Evolutionary conservation across 2,888 invertebrate species (phyloP), one percentile per base, ranked within the genome.

Genomic region (Isoperla grammatica): DNA sequence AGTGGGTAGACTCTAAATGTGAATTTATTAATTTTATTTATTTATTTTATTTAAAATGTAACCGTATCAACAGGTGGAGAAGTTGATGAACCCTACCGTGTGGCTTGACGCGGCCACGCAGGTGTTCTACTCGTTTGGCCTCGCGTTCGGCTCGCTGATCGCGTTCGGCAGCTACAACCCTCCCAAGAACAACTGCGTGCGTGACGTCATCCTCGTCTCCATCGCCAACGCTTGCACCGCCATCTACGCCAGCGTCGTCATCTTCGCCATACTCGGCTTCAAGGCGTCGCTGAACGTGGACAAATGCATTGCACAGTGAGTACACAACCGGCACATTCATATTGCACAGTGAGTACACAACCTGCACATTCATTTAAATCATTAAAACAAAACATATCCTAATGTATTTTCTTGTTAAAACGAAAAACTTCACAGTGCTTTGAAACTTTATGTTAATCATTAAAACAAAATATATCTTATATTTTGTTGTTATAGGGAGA

Each of bases 31-130:
- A n/a, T n/a, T n/a, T n/a, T n/a, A n/a, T n/a, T n/a, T n/a, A n/a
- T n/a, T n/a, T n/a, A n/a, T n/a, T n/a, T n/a, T n/a, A n/a, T n/a
- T n/a, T n/a, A n/a, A n/a, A n/a, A n/a, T n/a, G n/a, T n/a, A n/a
- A n/a, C n/a, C n/a, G n/a, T 43, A 15, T 29, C 29, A n/a, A 2
- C 76, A 92, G 92, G 80, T 92, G 70, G 88, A 89, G 66, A 93
- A 90, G 71, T 79, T 96, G 15, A 77, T 86, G 49, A 86, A 92
- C 68, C 93, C 95, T 0, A 90, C 86, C 4, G 95, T 95, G 0
- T 96, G 96, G 96, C 77, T 96, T 69, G 95, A 95, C 72, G 95
- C 96, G 2, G 95, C 96, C 1, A 95, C 95, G 0, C 96, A 96
- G 78, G 95, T 96, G 2, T 96, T 96, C 79, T 96, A 95, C 76